Evolutionary conservation across 2,888 invertebrate species (phyloP), one percentile per base, ranked within the genome.

Genomic region (Pristionchus japonicus): DNA sequence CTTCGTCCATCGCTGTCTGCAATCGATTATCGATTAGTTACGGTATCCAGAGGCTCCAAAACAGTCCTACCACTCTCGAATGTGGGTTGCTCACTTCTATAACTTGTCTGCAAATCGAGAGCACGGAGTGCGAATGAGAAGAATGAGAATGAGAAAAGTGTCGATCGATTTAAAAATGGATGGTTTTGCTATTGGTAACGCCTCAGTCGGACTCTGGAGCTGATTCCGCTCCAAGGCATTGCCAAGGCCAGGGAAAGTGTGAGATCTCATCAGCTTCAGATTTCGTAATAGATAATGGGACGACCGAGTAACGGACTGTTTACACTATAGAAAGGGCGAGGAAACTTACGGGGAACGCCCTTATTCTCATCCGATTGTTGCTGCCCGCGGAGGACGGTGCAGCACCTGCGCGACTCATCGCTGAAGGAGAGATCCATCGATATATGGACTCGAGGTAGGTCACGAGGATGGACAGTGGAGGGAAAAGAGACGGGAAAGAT

Each of bases 1-100:
- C 98, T 95, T 99, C 99, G 96, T 99, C 99, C 98, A 99, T 98
- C 94, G 97, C 97, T 96, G 98, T 98, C 98, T 99, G n/a, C n/a
- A n/a, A n/a, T n/a, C n/a, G n/a, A n/a, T n/a, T n/a, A n/a, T n/a
- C n/a, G n/a, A n/a, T n/a, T n/a, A n/a, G n/a, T n/a, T n/a, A n/a
- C n/a, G n/a, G n/a, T n/a, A n/a, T n/a, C n/a, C n/a, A n/a, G n/a
- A n/a, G n/a, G n/a, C n/a, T n/a, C n/a, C n/a, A n/a, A n/a, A n/a
- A n/a, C n/a, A n/a, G n/a, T n/a, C n/a, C n/a, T n/a, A n/a, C n/a
- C n/a, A n/a, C n/a, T n/a, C n/a, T n/a, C n/a, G n/a, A n/a, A n/a
- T n/a, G n/a, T n/a, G n/a, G n/a, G n/a, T n/a, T n/a, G n/a, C n/a
- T n/a, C n/a, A n/a, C n/a, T n/a, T n/a, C n/a, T n/a, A n/a, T n/a